phyloP scores from a whole-genome alignment of 2,888 invertebrate genomes.

The Stenodera caucasica region DNA sequence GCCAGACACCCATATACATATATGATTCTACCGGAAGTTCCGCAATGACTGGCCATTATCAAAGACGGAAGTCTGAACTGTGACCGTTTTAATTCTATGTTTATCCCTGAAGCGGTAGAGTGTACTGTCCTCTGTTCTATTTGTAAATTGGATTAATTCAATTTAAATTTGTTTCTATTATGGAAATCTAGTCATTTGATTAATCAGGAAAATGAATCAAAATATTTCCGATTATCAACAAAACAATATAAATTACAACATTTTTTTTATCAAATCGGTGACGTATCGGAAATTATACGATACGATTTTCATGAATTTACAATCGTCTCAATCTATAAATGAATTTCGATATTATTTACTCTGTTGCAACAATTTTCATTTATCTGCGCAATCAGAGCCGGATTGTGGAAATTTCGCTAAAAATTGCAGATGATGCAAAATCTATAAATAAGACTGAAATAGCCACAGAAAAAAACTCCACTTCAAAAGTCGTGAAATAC shows the following conservation, averaged over 20 bases:
- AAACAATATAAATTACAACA: too few relatives aligned
- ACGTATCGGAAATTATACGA: conserved; percentile 4
- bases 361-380: not conserved
- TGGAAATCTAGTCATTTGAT: not conserved
- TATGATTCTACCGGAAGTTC: conserved; percentile 23
- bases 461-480: too few relatives aligned
- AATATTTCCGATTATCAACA: not conserved
- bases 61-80: conserved; percentile 28
- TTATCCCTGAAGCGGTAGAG: conserved; percentile 16
- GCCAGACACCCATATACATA: too few relatives aligned
- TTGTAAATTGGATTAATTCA: not conserved
- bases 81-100: conserved; percentile 23
- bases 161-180: not conserved
- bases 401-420: too few relatives aligned
- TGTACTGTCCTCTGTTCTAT: not conserved
- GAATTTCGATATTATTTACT: not conserved
- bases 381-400: too few relatives aligned
- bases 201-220: not conserved
- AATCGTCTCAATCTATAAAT: not conserved
- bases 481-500: too few relatives aligned
- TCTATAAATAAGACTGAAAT: too few relatives aligned
- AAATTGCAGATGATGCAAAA: too few relatives aligned
- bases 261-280: not conserved
- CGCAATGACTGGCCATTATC: conserved; percentile 20
- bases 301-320: not conserved